Evolutionary conservation across 2,797 vertebrate genomes (phyloP).

Genomic region (Eutrigla gurnardus): DNA sequence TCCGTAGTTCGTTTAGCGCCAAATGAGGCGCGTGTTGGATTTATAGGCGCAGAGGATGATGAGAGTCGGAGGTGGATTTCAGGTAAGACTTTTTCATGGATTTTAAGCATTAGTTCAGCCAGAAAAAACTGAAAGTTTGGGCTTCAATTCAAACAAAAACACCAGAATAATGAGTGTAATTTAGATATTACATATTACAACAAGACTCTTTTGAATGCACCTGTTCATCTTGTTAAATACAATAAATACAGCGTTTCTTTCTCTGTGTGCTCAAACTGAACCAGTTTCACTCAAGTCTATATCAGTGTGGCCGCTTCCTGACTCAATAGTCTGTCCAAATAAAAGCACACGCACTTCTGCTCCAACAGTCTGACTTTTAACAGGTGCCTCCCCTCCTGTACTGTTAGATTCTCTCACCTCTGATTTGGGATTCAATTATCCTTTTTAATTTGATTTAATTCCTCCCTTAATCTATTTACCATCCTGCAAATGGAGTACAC

Average conservation of each 20-base stretch:
- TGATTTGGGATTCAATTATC: not conserved
- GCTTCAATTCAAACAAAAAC: rapidly evolving
- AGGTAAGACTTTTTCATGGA: slow-evolving; percentile 50
- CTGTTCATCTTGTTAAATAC: not conserved
- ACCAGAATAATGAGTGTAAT: not conserved
- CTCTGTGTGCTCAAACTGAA: not conserved
- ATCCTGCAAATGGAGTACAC: not conserved
- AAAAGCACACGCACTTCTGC: not conserved
- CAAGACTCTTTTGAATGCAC: not conserved
- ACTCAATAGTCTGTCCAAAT: not conserved
- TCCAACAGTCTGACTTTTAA: not conserved
- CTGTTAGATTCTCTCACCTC: not conserved
- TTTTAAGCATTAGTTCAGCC: not conserved
- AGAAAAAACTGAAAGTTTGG: not conserved
- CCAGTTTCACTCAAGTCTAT: not conserved
- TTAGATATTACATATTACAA: not conserved
- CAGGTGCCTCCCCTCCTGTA: not conserved
- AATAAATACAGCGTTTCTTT: not conserved
- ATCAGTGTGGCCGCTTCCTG: not conserved
- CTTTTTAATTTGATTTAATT: not conserved
- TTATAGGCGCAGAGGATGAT: slow-evolving; percentile 36
- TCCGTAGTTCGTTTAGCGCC: not conserved
- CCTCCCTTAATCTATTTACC: too few relatives aligned
- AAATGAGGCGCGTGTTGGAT: slow-evolving; percentile 41
- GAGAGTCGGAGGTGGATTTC: slow-evolving; percentile 49